Conservation (phyloP, 2,888 invertebrate genomes). For the Amblyjoppa fuscipennis region DNA sequence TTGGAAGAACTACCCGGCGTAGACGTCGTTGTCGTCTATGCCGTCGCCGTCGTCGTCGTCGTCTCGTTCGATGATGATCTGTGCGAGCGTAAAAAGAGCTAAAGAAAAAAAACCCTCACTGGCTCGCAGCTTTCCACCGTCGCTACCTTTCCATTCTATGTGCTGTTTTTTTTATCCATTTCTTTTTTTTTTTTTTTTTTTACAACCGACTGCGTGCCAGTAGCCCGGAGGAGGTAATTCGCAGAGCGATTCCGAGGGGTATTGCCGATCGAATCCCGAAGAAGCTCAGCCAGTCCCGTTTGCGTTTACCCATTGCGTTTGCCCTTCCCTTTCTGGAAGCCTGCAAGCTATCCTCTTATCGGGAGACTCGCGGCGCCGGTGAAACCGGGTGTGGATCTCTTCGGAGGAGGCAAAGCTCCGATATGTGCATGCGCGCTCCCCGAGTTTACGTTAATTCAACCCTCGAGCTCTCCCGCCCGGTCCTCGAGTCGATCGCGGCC, state of each 20-base stretch:
- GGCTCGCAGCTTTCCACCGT: constrained; percentile 62
- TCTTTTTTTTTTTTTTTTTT: constrained; percentile 23
- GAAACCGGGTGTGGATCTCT: constrained; percentile 36
- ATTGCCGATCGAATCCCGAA: constrained; percentile 58
- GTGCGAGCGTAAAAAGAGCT: constrained; percentile 60
- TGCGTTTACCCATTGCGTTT: constrained; percentile 48
- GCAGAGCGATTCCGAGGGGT: constrained; percentile 73
- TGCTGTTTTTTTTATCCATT: constrained; percentile 24
- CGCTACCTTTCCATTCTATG: constrained; percentile 65
- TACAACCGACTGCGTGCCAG: constrained; percentile 58
- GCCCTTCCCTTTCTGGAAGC: constrained; percentile 28
- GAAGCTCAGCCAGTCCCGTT: constrained; percentile 28
- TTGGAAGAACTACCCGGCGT: constrained; percentile 79
- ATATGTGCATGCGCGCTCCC: constrained; percentile 14
- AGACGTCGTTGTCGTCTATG: constrained; percentile 57
- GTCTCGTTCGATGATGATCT: constrained; percentile 69
- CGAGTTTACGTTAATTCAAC: constrained; percentile 64
- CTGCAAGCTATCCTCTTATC: constrained; percentile 63
- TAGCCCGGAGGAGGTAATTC: constrained; percentile 79
- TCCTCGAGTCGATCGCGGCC: neutral
- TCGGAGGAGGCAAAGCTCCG: neutral
- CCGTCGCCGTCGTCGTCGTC: constrained; percentile 47
- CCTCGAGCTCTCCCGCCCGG: constrained; percentile 15
- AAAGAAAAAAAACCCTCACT: constrained; percentile 61
- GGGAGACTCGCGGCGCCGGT: constrained; percentile 51